Percentiles rank a stretch among this genome's conserved stretches.
Evolutionary conservation across 2,113 vertebrate genomes (phyloP).

Genomic region (Progne subis): DNA sequence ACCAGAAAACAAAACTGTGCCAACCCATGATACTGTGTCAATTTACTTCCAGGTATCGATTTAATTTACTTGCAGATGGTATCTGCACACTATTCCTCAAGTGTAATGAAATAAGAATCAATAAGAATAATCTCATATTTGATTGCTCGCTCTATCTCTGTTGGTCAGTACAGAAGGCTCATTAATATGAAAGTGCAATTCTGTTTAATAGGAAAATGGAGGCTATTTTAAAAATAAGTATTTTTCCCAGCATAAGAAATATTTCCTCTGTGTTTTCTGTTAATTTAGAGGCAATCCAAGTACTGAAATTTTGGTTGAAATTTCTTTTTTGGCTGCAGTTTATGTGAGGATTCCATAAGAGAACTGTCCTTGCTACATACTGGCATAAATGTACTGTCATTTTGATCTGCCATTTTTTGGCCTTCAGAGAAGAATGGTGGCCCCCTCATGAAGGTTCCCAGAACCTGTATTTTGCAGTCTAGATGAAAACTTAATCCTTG

Average conservation of each 20-base stretch:
- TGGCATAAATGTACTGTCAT: background rate
- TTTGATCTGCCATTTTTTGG: background rate
- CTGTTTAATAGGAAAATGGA: background rate
- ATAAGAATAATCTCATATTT: background rate
- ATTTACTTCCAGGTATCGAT: background rate
- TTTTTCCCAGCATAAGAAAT: background rate
- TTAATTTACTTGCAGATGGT: background rate
- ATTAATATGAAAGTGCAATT: background rate
- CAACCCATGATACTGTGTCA: background rate
- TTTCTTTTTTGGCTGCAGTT: background rate
- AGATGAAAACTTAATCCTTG: background rate
- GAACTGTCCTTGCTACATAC: background rate
- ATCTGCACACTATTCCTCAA: background rate
- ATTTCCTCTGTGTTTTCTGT: background rate
- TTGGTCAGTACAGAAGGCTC: background rate
- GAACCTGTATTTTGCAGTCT: background rate
- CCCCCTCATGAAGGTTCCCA: background rate
- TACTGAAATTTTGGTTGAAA: background rate
- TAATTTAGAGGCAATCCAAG: background rate
- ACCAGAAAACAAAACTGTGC: too few species aligned
- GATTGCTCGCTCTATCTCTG: background rate
- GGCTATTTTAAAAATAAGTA: background rate
- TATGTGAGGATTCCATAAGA: background rate
- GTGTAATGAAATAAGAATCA: background rate
- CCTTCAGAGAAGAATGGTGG: background rate